These are phyloP conservation scores for Agrenia bidenticulata DNA, from an alignment of 2,888 invertebrate genomes.

Conservation along the genomic window DNA sequence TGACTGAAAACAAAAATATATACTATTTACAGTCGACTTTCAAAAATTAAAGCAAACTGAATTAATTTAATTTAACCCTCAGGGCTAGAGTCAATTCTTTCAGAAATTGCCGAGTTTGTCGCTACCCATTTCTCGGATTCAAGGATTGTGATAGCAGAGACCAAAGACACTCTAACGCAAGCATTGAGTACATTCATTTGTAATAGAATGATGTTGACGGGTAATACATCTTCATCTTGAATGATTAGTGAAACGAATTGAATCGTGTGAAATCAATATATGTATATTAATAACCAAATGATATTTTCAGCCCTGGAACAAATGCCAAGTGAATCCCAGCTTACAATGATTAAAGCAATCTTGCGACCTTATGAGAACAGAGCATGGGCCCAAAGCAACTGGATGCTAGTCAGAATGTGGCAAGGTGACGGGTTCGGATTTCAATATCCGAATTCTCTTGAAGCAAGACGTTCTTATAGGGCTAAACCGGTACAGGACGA, in stretches of 20 bases:
- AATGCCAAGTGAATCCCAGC: slow-evolving; percentile 68
- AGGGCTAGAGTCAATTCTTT: slow-evolving; percentile 23
- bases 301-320: slow-evolving; percentile 64
- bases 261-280: too few species aligned
- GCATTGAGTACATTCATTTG: slow-evolving; percentile 76
- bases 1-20: too few species aligned
- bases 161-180: slow-evolving; percentile 74
- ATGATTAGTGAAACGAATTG: too few species aligned
- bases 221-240: too few species aligned
- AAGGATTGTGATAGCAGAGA: slow-evolving; percentile 71
- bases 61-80: slow-evolving; percentile 3
- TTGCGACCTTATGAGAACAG: slow-evolving; percentile 77
- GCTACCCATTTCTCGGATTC: slow-evolving; percentile 74
- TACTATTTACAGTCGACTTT: too few species aligned
- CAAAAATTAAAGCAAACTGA: too few species aligned
- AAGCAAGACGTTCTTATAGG: slow-evolving; percentile 58
- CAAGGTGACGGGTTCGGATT: slow-evolving; percentile 80
- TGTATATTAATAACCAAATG: too few species aligned
- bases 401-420: slow-evolving; percentile 81
- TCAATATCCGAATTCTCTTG: slow-evolving; percentile 63
- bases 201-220: slow-evolving; percentile 68
- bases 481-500: slow-evolving; percentile 59
- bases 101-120: slow-evolving; percentile 67
- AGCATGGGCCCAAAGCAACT: slow-evolving; percentile 81
- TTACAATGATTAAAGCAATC: slow-evolving; percentile 68